phyloP scores from a whole-genome alignment of 64 coral and sea anemone species.

The Catalaphyllia jardinei region DNA sequence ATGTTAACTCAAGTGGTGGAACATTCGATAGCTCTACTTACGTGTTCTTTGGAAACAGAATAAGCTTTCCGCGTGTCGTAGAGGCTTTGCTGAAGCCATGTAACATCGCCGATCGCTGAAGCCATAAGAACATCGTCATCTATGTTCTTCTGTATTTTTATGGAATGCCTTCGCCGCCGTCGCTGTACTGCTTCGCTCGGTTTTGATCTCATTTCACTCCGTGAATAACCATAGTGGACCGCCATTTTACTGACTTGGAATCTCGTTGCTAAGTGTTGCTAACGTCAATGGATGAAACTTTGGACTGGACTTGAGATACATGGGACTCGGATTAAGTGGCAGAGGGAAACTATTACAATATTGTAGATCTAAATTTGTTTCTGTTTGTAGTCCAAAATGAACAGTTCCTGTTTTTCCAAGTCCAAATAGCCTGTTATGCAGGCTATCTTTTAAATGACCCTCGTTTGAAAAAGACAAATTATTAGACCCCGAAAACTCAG shows the following conservation, averaged over 20 bases:
- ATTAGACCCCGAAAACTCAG: no score
- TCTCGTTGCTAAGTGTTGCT: conserved; percentile 16
- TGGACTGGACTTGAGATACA: not conserved
- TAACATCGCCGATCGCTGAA: conserved; percentile 87
- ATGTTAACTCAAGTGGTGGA: no score
- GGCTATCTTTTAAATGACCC: no score
- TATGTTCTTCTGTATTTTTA: conserved; percentile 73
- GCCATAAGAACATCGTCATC: conserved; percentile 93
- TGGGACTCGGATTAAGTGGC: not conserved
- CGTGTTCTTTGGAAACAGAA: conserved; percentile 76
- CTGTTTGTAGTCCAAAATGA: no score
- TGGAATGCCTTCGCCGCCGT: conserved; percentile 76
- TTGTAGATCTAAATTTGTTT: no score
- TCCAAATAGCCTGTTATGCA: no score
- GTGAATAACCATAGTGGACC: not conserved
- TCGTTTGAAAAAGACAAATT: no score
- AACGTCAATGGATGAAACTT: not conserved
- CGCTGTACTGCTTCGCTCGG: conserved; percentile 10
- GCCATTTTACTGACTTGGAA: conserved; percentile 21
- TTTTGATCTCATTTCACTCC: conserved; percentile 5
- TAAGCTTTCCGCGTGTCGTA: conserved; percentile 75
- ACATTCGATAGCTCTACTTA: conserved; percentile 34
- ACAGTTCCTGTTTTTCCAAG: no score
- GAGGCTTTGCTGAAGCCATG: conserved; percentile 88
- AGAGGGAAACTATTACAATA: no score